Evolutionary conservation across 2,113 vertebrate genomes (phyloP), one percentile per base, ranked within the genome.

Genomic region (Phalacrocorax pelagicus): DNA sequence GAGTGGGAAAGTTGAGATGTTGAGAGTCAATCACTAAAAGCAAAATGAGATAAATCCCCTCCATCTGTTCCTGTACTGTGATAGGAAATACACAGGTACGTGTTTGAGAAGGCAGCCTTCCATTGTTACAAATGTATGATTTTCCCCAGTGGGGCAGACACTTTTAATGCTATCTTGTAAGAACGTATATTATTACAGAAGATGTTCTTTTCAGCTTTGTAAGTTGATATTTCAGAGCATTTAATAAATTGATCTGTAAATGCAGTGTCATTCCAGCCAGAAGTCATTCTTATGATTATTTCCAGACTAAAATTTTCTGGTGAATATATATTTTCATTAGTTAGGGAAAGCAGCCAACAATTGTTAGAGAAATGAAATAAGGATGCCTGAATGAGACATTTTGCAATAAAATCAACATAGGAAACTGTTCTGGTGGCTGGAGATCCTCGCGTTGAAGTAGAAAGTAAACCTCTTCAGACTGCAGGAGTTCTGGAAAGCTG

Each of bases 1-100:
- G 23, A 94, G 62, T 86, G 81, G 52, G 72, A 95, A 97, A 96
- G 32, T 44, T 91, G 54, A 73, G 51, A 67, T 87, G 47, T 94
- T 90, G 83, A 95, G 55, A 78, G 69, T 74, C 66, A 92, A 52
- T 69, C 9, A 18, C 72, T 67, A 82, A 94, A 90, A 67, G 26
- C 12, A 82, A 88, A 94, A 72, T 42, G 9, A 91, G 54, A 65
- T 42, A 92, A 93, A 95, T 82, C 8, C 5, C 65, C 51, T 94
- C 90, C 38, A 91, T 65, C 67, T 94, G 20, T 15, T 84, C 42
- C 36, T 74, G 30, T 49, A 29, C 23, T 52, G 23, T 57, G 26
- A 62, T 1, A 63, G 46, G 44, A 89, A 88, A 77, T 16, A 61
- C 10, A 71, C 18, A 81, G 42, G 47, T 57, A 72, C 7, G 13